Conservation (phyloP, 2,113 vertebrate species). For the Spizaetus ornatus region DNA sequence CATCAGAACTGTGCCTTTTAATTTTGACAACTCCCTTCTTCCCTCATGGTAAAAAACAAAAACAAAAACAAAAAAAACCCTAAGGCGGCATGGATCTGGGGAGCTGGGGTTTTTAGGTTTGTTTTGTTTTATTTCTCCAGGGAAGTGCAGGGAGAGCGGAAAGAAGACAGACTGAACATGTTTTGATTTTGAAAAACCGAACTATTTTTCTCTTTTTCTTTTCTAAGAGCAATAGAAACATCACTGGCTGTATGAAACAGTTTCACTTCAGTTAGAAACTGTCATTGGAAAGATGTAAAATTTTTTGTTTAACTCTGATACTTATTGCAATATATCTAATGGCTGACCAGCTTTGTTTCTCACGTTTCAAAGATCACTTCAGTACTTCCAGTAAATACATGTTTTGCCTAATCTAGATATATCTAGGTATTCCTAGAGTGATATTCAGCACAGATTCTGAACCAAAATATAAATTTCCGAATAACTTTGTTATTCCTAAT, state of each 20-base stretch:
- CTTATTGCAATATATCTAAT: background rate
- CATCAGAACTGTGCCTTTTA: background rate
- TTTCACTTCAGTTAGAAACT: background rate
- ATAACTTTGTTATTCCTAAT: background rate
- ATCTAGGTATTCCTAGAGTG: background rate
- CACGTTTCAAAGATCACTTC: background rate
- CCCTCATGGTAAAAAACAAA: background rate
- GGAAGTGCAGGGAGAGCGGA: background rate
- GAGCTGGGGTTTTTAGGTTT: background rate
- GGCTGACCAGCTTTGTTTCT: background rate
- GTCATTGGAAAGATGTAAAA: background rate
- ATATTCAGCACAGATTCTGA: background rate
- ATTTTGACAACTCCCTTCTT: background rate
- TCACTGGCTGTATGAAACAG: background rate
- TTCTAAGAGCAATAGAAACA: background rate
- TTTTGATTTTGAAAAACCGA: background rate
- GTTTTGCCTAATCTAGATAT: background rate
- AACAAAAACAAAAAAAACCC: background rate
- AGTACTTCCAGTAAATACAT: background rate
- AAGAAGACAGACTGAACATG: background rate
- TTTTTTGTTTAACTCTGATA: background rate
- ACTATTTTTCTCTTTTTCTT: background rate
- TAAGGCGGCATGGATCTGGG: background rate
- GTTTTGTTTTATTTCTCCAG: background rate
- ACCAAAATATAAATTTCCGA: background rate